These are phyloP conservation scores for Microctonus hyperodae DNA, from an alignment of 2,888 invertebrate genomes.

Conservation along the genomic window DNA sequence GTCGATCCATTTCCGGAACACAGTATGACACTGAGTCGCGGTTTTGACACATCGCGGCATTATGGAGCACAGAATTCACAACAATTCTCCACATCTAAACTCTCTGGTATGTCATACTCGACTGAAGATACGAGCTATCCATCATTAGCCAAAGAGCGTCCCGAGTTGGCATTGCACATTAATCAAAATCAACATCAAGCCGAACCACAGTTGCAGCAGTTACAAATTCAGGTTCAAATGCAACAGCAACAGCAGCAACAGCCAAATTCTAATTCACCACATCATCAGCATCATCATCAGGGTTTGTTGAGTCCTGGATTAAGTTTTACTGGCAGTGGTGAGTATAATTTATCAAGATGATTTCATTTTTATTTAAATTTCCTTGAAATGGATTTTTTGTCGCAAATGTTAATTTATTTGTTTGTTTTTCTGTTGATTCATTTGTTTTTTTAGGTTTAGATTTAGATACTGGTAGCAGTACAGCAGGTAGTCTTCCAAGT, in stretches of 20 bases:
- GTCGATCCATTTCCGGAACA: slow-evolving; percentile 81
- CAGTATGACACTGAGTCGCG: slow-evolving; percentile 64
- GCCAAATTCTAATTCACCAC: slow-evolving; percentile 58
- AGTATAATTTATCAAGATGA: slow-evolving; percentile 20
- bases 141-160: slow-evolving; percentile 69
- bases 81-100: slow-evolving; percentile 53
- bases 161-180: slow-evolving; percentile 69
- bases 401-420: too few relatives aligned
- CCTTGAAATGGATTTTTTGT: too few relatives aligned
- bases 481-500: slow-evolving; percentile 78
- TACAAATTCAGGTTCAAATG: slow-evolving; percentile 76
- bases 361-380: too few relatives aligned
- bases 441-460: slow-evolving; percentile 64
- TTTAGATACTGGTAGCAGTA: slow-evolving; percentile 77
- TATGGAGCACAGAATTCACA: slow-evolving; percentile 52
- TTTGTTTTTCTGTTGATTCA: neutral
- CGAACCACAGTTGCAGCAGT: slow-evolving; percentile 71
- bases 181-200: slow-evolving; percentile 66
- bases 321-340: slow-evolving; percentile 70
- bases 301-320: slow-evolving; percentile 67
- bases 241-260: slow-evolving; percentile 70
- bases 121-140: slow-evolving; percentile 66
- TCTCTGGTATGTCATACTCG: slow-evolving; percentile 50
- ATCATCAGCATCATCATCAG: slow-evolving; percentile 59
- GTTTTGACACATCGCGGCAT: slow-evolving; percentile 49